Conservation (phyloP, 2,113 vertebrate species). For the Malurus alboscapulatus region DNA sequence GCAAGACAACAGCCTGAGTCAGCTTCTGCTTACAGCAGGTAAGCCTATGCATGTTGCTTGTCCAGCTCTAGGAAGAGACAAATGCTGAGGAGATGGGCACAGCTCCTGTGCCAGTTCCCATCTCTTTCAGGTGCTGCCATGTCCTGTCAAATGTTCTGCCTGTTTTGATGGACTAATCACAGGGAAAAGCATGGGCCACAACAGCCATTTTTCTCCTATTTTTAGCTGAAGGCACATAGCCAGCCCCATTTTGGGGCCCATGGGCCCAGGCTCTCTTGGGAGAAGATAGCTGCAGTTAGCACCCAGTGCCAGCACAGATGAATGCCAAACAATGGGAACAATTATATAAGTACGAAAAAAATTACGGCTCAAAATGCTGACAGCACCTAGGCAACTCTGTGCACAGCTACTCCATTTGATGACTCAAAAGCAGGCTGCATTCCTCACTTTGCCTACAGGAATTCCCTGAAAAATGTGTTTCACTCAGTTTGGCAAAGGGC, state of each 20-base stretch:
- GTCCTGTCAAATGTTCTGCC: background rate
- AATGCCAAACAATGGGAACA: background rate
- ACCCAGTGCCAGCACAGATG: background rate
- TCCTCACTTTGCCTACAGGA: background rate
- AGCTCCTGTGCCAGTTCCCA: background rate
- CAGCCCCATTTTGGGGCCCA: background rate
- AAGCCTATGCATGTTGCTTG: background rate
- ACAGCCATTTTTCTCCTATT: background rate
- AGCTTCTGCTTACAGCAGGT: background rate
- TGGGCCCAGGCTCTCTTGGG: background rate
- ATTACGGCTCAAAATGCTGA: background rate
- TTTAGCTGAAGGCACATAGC: background rate
- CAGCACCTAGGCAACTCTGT: background rate
- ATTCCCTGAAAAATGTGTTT: background rate
- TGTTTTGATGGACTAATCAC: background rate
- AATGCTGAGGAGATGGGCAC: background rate
- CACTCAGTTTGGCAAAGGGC: background rate
- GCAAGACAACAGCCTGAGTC: background rate
- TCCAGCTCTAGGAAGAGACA: background rate
- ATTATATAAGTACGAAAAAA: background rate
- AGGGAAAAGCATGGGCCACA: background rate
- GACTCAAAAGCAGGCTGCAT: background rate
- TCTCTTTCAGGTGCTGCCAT: background rate
- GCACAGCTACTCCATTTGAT: background rate
- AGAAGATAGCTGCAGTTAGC: background rate